Evolutionary conservation across 1,140 invertebrate species (phyloP).

Genomic region (Neuroterus valhalla): DNA sequence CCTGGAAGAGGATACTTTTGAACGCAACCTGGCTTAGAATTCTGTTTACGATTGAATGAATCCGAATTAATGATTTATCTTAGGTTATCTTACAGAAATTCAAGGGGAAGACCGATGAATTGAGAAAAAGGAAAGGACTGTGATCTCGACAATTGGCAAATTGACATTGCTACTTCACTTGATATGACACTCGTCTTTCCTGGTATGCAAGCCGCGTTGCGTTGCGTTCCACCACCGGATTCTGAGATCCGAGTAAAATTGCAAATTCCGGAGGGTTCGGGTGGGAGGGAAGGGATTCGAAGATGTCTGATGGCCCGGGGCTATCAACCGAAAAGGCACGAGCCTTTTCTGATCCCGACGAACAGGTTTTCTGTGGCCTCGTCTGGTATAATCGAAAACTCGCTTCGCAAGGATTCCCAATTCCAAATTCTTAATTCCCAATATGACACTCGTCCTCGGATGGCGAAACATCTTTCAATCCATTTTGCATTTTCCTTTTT

Average conservation of each 20-base stretch:
- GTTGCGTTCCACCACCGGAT: background rate
- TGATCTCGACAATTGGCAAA: conserved; percentile 10
- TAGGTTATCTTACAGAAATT: background rate
- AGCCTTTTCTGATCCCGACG: conserved; percentile 59
- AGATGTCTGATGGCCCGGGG: conserved; percentile 52
- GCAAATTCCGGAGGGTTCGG: conserved; percentile 20
- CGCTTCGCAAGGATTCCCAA: conserved; percentile 27
- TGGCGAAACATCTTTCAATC: background rate
- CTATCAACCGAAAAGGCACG: conserved; percentile 66
- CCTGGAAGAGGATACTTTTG: too few species aligned
- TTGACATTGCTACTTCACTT: conserved; percentile 8
- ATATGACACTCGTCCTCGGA: conserved; percentile 35
- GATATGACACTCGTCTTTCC: conserved; percentile 18
- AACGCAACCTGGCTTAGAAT: too few species aligned
- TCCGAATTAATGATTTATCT: too few species aligned
- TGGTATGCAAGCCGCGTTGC: conserved; percentile 31
- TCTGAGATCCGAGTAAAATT: conserved; percentile 3
- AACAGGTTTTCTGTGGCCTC: conserved; percentile 62
- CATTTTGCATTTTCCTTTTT: too few species aligned
- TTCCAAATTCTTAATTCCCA: too few species aligned
- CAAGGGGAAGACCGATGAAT: background rate
- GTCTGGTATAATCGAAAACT: conserved; percentile 38
- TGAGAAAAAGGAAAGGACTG: background rate
- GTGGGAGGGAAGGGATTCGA: conserved; percentile 34
- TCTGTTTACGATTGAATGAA: too few species aligned